phyloP scores from a whole-genome alignment of 2,888 invertebrate species.

The Drosophila infuscata region DNA sequence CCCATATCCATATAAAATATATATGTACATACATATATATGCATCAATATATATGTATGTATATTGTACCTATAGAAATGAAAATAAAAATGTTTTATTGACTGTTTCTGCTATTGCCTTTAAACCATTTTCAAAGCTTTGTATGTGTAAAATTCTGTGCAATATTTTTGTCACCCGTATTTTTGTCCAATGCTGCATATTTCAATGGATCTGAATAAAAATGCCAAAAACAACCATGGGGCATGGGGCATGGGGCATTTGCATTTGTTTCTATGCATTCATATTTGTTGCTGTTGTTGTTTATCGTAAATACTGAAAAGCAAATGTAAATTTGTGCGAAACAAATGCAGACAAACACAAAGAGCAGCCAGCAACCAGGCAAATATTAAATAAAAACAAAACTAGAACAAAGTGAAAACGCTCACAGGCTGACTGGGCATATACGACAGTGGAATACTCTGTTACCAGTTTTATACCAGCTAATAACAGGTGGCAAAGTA shows the following conservation, averaged over 20 bases:
- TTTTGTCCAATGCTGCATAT: constrained; percentile 38
- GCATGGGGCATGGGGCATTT: constrained; percentile 30
- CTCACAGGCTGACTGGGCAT: neutral
- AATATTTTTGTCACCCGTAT: constrained; percentile 66
- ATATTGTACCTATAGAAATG: constrained; percentile 28
- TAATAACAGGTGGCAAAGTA: neutral
- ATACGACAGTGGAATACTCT: neutral
- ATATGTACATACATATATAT: neutral
- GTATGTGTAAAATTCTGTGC: constrained; percentile 56
- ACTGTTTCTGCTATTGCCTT: constrained; percentile 38
- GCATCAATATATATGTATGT: neutral
- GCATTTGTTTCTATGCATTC: constrained; percentile 50
- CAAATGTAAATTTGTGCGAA: constrained; percentile 44
- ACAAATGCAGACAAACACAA: constrained; percentile 40
- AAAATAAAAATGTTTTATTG: constrained; percentile 49
- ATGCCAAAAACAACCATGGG: constrained; percentile 30
- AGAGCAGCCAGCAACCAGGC: constrained; percentile 27
- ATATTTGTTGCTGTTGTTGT: constrained; percentile 41
- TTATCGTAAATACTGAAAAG: constrained; percentile 46
- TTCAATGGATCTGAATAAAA: constrained; percentile 43
- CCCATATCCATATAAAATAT: constrained; percentile 9
- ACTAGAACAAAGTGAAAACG: neutral
- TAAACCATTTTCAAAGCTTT: constrained; percentile 55
- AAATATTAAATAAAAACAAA: constrained; percentile 18
- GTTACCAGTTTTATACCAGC: neutral